Percentiles rank a stretch among this genome's conserved stretches.
Conservation (phyloP, 2,888 invertebrate species). For the Agapostemon virescens region DNA sequence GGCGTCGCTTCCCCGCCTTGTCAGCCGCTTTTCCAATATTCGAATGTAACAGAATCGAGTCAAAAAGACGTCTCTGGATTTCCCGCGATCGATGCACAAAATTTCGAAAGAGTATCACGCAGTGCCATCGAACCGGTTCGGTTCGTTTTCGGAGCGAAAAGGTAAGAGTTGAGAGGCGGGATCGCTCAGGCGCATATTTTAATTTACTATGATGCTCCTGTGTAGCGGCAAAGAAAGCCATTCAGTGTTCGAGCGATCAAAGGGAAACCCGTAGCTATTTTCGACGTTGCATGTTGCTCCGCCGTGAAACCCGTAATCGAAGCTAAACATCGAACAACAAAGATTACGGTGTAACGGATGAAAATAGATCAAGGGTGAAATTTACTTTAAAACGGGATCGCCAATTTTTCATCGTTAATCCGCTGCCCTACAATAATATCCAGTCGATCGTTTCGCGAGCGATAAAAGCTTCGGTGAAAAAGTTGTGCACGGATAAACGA, state of each 20-base stretch:
- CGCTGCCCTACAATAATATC: background rate
- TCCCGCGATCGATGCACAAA: background rate
- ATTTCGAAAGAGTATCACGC: background rate
- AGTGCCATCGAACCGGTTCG: background rate
- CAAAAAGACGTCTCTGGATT: background rate
- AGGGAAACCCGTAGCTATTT: slow-evolving; percentile 27
- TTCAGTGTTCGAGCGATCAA: slow-evolving; percentile 29
- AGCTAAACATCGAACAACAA: slow-evolving; percentile 18
- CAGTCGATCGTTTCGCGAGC: background rate
- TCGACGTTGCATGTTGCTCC: background rate
- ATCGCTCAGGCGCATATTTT: slow-evolving; percentile 30
- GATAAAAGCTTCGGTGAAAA: background rate
- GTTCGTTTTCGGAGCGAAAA: background rate
- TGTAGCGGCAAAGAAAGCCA: slow-evolving; percentile 10
- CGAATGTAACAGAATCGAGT: slow-evolving; percentile 5
- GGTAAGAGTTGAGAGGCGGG: background rate
- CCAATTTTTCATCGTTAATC: background rate
- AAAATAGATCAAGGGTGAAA: background rate
- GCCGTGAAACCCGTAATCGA: slow-evolving; percentile 18
- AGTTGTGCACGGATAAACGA: background rate
- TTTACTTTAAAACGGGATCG: background rate
- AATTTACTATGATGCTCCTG: slow-evolving; percentile 35
- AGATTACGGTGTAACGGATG: background rate
- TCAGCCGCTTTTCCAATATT: background rate
- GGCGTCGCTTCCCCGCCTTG: background rate